Base-by-base conservation (phyloP, 2,797 vertebrate genomes). In the Scolopax bukidnonensis region DNA sequence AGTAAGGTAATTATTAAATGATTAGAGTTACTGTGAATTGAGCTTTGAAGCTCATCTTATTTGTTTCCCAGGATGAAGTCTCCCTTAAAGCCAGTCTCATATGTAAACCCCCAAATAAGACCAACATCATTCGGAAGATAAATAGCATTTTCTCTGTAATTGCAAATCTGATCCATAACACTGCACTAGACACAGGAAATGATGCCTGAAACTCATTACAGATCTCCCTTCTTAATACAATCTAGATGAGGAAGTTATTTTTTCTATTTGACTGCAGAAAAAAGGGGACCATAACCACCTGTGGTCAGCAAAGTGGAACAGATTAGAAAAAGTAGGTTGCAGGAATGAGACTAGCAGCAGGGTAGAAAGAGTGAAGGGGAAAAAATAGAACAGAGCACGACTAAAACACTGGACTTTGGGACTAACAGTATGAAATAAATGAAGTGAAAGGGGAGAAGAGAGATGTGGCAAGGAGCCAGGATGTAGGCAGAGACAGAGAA, bases 291-390 rank as follows among this genome's bases (percentile, higher is more conserved):
- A 51, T 63, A 82, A 65, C 54, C 51, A 94, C 79, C 80, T 89
- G 69, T 13, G n/a, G 70, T 92, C 88, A 94, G 86, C 30, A 90
- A 93, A 97, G 69, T 87, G 64, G 94, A 95, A 92, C 80, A 82
- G 50, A 90, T 73, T 47, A 93, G 63, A 54, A 93, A 95, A 97
- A 94, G 67, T 56, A 95, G 93, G 88, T 86, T 95, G 54, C 6
- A 3, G 80, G 36, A 95, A 89, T 82, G 60, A 60, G 56, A 94
- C 54, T 50, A 96, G 30, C 92, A 96, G 88, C 70, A 84, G 84
- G 77, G 27, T 64, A 59, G 68, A 61, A 71, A 67, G 36, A 79
- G 33, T 14, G 20, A 24, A 60, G 11, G 15, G 14, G 20, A 9
- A 56, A 81, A 78, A 92, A 73, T 27, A 75, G 74, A 89, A 59